phyloP scores from a whole-genome alignment of 2,797 vertebrate genomes.

The Simalia tracyae region DNA sequence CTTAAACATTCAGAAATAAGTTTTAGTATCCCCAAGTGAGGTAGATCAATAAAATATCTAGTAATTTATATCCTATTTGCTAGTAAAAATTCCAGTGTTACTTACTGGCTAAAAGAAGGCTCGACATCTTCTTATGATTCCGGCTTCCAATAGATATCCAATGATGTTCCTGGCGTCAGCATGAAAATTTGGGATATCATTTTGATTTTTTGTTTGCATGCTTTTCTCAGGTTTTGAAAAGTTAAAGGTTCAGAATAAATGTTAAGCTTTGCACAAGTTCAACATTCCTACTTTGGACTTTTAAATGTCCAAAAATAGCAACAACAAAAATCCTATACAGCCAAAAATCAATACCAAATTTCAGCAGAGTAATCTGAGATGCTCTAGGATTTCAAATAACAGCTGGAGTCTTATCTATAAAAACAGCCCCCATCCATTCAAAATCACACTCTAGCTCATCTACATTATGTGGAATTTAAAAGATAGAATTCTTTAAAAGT shows the following conservation, averaged over 20 bases:
- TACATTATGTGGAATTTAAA: not conserved
- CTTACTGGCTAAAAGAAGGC: not conserved
- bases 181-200: not conserved
- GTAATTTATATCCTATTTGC: not conserved
- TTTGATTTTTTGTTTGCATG: not conserved
- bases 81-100: not conserved
- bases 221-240: not conserved
- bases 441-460: not conserved
- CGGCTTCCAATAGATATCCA: not conserved
- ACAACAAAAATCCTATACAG: not conserved
- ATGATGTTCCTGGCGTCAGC: not conserved
- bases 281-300: not conserved
- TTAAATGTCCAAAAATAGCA: not conserved
- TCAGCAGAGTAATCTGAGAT: not conserved
- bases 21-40: not conserved
- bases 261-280: not conserved
- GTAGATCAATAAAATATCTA: not conserved
- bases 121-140: not conserved
- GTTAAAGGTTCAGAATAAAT: not conserved
- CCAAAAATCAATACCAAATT: not conserved
- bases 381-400: not conserved
- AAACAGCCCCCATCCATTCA: not conserved
- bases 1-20: not conserved
- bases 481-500: not conserved
- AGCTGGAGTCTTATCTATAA: not conserved